Evolutionary conservation across 2,888 invertebrate genomes (phyloP), one percentile per base, ranked within the genome.

Genomic region (Calliphora vomitoria): DNA sequence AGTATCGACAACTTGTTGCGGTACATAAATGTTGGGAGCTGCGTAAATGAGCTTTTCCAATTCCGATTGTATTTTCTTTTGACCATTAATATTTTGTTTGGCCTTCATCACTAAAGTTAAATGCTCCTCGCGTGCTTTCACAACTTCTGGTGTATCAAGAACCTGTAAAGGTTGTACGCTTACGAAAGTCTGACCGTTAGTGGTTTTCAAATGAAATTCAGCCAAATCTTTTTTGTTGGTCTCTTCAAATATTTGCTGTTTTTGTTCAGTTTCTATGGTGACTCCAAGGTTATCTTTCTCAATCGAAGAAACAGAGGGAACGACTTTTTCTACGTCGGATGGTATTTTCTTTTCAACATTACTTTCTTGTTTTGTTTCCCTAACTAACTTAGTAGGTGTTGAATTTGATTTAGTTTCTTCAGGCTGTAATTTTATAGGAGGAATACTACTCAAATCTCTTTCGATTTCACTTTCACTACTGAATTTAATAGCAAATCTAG

Each of bases 81-180:
- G 38, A 0, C n/a, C 13, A 31, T 47, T 5, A 20, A 5, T 50
- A 20, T 47, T 13, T 1, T 78, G n/a, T 5, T 68, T 78, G 31
- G 90, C 89, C 53, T 90, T 89, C 15, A 82, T 76, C 13, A 78
- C 79, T 18, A 85, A 18, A 35, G 88, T 89, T 15, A 91, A 72
- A 41, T 90, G 91, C 38, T 92, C 89, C 60, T 90, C 90, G 3
- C 90, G 89, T 0, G 90, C 91, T 15, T 88, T 86, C 41, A 86
- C 25, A 8, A 92, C 90, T 47, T 91, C 91, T 0, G 89, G 85
- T 0, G 91, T 91, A 15, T 90, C 91, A 47, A 90, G 87, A 3
- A 60, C 11, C 4, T 20, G 41, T 11, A 31, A 20, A 38, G n/a
- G 55, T 15, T 8, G 25, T 47, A 71, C 18, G 50, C 20, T 31